Evolutionary conservation across 1,140 invertebrate genomes (phyloP), one percentile per base, ranked within the genome.

Genomic region (Uloborus diversus): DNA sequence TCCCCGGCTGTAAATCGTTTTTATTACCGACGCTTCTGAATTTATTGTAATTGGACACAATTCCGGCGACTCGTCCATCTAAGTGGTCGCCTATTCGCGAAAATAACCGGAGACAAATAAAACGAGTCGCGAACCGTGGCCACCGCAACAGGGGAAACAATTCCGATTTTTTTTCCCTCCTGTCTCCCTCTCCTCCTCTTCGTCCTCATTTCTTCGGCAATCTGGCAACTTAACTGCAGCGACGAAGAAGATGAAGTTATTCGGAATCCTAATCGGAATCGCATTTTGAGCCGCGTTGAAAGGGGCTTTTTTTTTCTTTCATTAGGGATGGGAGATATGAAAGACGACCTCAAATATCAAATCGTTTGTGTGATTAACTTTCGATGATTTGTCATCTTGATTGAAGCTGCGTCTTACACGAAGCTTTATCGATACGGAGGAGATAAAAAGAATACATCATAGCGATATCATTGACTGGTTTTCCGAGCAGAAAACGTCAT

Each of bases 41-140:
- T 78, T 78, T 78, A 78, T 78, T 78, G 73, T 78, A 78, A 78
- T 78, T 78, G 73, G 73, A 56, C 73, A 51, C 73, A 65, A 76
- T 76, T 65, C 73, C 73, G 70, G 70, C 70, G 70, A 62, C 70
- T 62, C 57, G 68, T 71, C 68, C 68, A 71, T 71, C 68, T 71
- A 71, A 71, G 68, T 71, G 68, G 68, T 32, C 68, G 30, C 11
- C 68, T 59, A 59, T 69, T 56, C 49, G 49, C 66, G 49, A 69
- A 69, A 71, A 71, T 71, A 71, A 62, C 57, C 70, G 70, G 70
- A 62, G 70, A 73, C 70, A 73, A 73, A 73, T 73, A 73, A 73
- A 73, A 73, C 57, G 70, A 73, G 70, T 73, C 70, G 70, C 70
- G 37, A 62, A 73, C 25, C 56, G 37, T 62, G 25, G 32, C 59